Base-by-base conservation (phyloP, 2,797 vertebrate genomes). In the Poeciliopsis infans region DNA sequence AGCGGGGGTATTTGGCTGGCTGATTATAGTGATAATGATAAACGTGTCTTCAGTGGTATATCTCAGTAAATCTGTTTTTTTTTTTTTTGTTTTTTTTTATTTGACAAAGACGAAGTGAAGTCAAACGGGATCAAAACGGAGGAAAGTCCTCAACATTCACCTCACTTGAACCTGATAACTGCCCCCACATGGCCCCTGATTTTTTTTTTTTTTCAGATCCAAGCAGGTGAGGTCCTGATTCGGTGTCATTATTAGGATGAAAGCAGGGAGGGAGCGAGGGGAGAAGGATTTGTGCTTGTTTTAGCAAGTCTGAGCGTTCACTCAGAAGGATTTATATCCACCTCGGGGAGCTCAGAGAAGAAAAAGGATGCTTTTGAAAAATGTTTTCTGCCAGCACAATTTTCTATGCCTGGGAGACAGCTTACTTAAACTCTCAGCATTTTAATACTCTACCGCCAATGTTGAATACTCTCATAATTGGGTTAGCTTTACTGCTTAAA, bases 251-350 rank as follows among this genome's bases (percentile, higher is more conserved):
- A 89, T 87, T 87, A 88, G 91, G 91, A 91, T 91, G 85, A 93
- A 91, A 91, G 86, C 23, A 66, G 61, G 23, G 33, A 79, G 89
- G 79, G 86, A 86, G 90, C 33, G 23, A 36, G 79, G 89, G 79
- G 86, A 86, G 90, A 45, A 79, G 87, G 89, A 91, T 91, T 89
- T 88, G 75, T 88, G 93, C 93, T 84, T 93, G 93, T 94, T 94
- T 92, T 90, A 93, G 93, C 93, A 94, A 89, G 94, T 87, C 91
- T 85, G 46, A 83, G 86, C 83, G 88, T 90, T 94, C 91, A 84
- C 72, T 82, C 75, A 80, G 78, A 89, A 87, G 86, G 85, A 88
- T 90, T 92, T 85, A 85, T 88, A 86, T 91, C 73, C 89, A 92
- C 91, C 94, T 91, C 84, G 39, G 92, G 89, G 91, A 93, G 89